phyloP scores from a whole-genome alignment of 2,888 invertebrate species.

The Amiota minor region DNA sequence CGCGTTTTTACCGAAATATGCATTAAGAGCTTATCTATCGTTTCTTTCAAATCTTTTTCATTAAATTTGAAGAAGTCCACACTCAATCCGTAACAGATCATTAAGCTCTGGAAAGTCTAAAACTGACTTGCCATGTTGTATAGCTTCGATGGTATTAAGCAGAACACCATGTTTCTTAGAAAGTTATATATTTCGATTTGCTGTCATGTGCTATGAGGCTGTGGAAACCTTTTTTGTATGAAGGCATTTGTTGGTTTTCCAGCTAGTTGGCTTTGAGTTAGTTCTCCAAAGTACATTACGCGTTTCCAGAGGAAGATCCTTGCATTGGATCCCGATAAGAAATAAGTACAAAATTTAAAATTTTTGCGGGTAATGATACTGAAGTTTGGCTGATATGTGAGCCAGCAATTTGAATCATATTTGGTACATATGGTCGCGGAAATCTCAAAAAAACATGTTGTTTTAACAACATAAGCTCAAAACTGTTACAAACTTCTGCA shows the following conservation, averaged over 20 bases:
- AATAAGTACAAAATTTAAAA: constrained; percentile 72
- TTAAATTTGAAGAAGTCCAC: constrained; percentile 69
- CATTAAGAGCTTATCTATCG: constrained; percentile 57
- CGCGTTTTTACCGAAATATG: constrained; percentile 48
- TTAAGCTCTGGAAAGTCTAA: constrained; percentile 75
- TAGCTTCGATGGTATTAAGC: constrained; percentile 73
- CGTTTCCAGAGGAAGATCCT: constrained; percentile 55
- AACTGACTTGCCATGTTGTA: constrained; percentile 74
- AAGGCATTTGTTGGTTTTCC: constrained; percentile 63
- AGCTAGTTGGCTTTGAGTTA: constrained; percentile 60
- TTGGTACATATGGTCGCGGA: constrained; percentile 69
- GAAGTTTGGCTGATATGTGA: constrained; percentile 65
- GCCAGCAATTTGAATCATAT: constrained; percentile 72
- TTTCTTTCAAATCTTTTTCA: constrained; percentile 56
- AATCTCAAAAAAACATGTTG: constrained; percentile 67
- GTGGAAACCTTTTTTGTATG: constrained; percentile 73
- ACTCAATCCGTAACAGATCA: constrained; percentile 74
- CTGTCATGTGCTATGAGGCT: constrained; percentile 73
- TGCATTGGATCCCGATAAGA: constrained; percentile 74
- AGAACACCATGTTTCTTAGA: constrained; percentile 75
- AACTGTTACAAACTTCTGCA: constrained; percentile 48
- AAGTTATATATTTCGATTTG: constrained; percentile 73
- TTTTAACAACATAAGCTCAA: constrained; percentile 64
- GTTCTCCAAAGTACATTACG: constrained; percentile 50
- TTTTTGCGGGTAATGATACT: constrained; percentile 62